A percentile compares a stretch with the other conserved stretches of the same genome.
These are phyloP conservation scores for Stichopus horrens DNA, from an alignment of 53 echinoderm and acorn worm species.

Conservation along the genomic window DNA sequence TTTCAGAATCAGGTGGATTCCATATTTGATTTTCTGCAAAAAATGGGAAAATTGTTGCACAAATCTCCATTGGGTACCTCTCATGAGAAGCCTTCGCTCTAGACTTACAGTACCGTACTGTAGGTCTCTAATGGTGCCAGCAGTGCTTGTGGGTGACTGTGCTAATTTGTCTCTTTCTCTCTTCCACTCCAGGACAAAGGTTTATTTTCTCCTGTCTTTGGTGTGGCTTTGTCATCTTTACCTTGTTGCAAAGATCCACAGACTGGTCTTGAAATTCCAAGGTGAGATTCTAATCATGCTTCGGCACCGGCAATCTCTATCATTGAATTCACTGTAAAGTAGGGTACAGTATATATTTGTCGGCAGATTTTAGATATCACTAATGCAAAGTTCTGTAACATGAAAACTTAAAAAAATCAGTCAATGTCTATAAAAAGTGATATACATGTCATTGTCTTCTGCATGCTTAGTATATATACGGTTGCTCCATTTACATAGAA, in stretches of 20 bases:
- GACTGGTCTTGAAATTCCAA: constrained; percentile 40
- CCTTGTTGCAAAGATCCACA: constrained; percentile 44
- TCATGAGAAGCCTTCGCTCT: neutral
- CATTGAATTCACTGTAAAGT: no score
- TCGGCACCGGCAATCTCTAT: no score
- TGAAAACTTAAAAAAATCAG: no score
- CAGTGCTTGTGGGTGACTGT: neutral
- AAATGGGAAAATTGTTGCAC: no score
- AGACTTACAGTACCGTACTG: neutral
- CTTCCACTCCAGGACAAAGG: constrained; percentile 18
- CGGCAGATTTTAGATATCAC: no score
- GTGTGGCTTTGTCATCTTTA: constrained; percentile 15
- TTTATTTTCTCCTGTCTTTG: constrained; percentile 19
- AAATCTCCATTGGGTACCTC: no score
- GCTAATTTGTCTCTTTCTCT: neutral
- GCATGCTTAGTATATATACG: neutral
- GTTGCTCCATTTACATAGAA: neutral
- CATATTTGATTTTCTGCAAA: no score
- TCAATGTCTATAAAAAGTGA: no score
- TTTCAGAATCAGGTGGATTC: no score
- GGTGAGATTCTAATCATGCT: neutral
- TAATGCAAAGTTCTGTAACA: no score
- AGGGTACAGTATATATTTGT: no score
- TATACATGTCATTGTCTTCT: neutral
- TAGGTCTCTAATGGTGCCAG: neutral